Evolutionary conservation across 2,113 vertebrate genomes (phyloP).

Genomic region (Plecturocebus donacophilus): DNA sequence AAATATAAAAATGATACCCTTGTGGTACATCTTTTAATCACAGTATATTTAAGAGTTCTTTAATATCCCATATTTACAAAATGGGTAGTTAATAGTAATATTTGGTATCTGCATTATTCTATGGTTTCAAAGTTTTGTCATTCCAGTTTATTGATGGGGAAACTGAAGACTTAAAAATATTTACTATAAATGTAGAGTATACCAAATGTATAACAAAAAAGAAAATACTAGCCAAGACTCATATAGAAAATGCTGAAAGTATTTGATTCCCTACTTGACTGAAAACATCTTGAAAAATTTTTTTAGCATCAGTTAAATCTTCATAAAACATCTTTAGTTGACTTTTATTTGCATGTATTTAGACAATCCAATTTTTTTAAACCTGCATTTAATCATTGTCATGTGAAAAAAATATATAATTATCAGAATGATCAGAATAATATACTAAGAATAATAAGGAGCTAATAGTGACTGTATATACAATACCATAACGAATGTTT

Average conservation of each 20-base stretch:
- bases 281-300: not conserved
- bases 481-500: not conserved
- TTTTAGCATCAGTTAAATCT: not conserved
- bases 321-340: not conserved
- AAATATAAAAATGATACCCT: not conserved
- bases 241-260: not conserved
- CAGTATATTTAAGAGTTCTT: not conserved
- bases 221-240: not conserved
- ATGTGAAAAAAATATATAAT: not conserved
- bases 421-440: constrained; percentile 20
- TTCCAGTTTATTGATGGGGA: not conserved
- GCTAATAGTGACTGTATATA: not conserved
- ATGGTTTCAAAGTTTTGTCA: not conserved
- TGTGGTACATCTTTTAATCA: not conserved
- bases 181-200: not conserved
- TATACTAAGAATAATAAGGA: not conserved
- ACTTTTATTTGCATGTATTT: not conserved
- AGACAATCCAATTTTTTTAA: not conserved
- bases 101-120: not conserved
- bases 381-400: not conserved
- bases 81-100: not conserved
- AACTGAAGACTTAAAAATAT: not conserved
- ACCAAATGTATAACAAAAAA: not conserved
- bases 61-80: not conserved
- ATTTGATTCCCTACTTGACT: not conserved